Percentiles rank a stretch among this genome's conserved stretches.
phyloP scores from a whole-genome alignment of 2,888 invertebrate genomes.

The Achlya flavicornis region DNA sequence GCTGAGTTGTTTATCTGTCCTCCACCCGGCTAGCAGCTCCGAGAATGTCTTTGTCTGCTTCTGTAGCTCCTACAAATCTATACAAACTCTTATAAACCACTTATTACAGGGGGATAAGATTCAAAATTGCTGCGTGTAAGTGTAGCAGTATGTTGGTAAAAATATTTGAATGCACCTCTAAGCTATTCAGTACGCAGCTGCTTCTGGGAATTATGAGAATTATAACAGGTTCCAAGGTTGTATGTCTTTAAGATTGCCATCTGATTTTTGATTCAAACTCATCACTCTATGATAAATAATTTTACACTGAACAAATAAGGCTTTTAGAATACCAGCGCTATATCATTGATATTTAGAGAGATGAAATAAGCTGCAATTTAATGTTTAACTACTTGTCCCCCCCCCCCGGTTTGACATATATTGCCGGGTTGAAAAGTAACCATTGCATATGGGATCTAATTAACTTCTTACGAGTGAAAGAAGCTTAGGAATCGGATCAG shows the following conservation, averaged over 20 bases:
- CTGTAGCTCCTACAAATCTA: background rate
- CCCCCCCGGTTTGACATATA: too few relatives aligned
- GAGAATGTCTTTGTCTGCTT: slow-evolving; percentile 36
- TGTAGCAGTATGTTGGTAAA: slow-evolving; percentile 12
- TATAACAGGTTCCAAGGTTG: background rate
- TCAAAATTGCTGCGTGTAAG: slow-evolving; percentile 14
- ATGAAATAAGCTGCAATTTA: too few relatives aligned
- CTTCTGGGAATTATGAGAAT: slow-evolving; percentile 10
- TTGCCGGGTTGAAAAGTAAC: too few relatives aligned
- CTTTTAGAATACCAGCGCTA: too few relatives aligned
- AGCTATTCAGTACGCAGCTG: slow-evolving; percentile 24
- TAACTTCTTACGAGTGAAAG: too few relatives aligned
- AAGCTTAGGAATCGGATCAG: too few relatives aligned
- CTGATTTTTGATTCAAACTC: background rate
- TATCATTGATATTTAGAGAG: too few relatives aligned
- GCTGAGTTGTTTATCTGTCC: slow-evolving; percentile 34
- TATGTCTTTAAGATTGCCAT: background rate
- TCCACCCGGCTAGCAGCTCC: slow-evolving; percentile 24
- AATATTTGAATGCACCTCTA: slow-evolving; percentile 30
- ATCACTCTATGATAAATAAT: too few relatives aligned
- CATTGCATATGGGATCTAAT: too few relatives aligned
- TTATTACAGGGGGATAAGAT: slow-evolving; percentile 17
- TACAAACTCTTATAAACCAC: background rate
- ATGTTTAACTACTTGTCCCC: too few relatives aligned
- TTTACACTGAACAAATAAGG: too few relatives aligned